These are phyloP conservation scores for Bos javanicus DNA, from an alignment of 2,113 vertebrate genomes.

Conservation along the genomic window DNA sequence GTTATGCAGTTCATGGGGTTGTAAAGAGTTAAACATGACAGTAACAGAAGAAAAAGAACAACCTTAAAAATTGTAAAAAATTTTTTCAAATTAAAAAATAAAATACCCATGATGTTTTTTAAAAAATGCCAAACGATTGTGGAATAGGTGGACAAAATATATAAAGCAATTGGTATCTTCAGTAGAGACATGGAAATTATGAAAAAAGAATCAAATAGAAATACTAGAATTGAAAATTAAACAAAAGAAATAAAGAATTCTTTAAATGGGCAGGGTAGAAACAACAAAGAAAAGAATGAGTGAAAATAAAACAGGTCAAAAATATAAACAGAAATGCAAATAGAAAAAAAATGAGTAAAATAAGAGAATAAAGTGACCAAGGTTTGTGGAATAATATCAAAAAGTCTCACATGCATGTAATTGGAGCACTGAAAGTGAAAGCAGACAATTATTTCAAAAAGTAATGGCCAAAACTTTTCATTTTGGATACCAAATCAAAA, in stretches of 20 bases:
- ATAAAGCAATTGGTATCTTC: neutral
- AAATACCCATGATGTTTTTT: neutral
- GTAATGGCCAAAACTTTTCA: neutral
- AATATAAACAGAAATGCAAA: neutral
- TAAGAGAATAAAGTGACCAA: neutral
- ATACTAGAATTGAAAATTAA: neutral
- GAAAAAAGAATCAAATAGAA: neutral
- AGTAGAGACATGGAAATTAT: neutral
- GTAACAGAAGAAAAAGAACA: neutral
- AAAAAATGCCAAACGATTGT: neutral
- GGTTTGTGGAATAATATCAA: neutral
- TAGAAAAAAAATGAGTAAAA: neutral
- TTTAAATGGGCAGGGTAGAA: neutral
- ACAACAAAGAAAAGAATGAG: neutral
- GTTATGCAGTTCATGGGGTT: neutral
- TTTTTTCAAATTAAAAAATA: neutral
- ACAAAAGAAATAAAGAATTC: neutral
- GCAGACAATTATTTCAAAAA: neutral
- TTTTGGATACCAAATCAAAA: neutral
- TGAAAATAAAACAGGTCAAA: neutral
- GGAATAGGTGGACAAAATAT: neutral
- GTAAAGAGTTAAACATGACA: neutral
- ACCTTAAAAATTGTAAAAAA: neutral
- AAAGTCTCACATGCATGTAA: neutral
- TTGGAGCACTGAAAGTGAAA: neutral